These are phyloP conservation scores for Horisme vitalbata DNA, from an alignment of 2,888 invertebrate species.

Conservation along the genomic window DNA sequence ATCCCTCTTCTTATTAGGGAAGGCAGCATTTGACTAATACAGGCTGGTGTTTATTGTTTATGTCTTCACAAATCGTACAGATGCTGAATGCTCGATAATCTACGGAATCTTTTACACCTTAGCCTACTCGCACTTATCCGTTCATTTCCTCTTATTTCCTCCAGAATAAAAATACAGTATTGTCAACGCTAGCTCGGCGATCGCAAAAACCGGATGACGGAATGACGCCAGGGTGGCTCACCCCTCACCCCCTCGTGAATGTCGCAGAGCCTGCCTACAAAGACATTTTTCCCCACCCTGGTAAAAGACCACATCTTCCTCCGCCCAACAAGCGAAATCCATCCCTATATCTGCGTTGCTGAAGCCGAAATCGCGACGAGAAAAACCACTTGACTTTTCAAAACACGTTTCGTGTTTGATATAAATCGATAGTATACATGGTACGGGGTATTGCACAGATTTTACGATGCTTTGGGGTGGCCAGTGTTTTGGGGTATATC, in stretches of 20 bases:
- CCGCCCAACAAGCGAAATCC: constrained; percentile 49
- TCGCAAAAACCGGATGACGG: constrained; percentile 76
- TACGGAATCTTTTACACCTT: neutral
- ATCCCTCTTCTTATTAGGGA: no score
- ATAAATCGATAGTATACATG: constrained; percentile 74
- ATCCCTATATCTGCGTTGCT: constrained; percentile 37
- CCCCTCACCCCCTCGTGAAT: constrained; percentile 65
- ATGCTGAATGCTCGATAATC: no score
- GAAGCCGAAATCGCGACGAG: constrained; percentile 35
- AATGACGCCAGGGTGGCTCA: constrained; percentile 76
- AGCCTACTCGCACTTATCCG: neutral
- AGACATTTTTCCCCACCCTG: constrained; percentile 75
- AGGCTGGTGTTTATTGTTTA: no score
- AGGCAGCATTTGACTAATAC: no score
- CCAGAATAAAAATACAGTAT: constrained; percentile 79
- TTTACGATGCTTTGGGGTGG: constrained; percentile 69
- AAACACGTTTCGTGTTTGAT: constrained; percentile 66
- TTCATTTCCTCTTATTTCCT: constrained; percentile 70
- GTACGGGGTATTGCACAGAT: constrained; percentile 75
- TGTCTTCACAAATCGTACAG: no score
- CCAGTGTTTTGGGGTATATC: constrained; percentile 67
- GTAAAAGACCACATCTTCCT: constrained; percentile 54
- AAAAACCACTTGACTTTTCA: constrained; percentile 56
- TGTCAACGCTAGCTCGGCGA: constrained; percentile 75
- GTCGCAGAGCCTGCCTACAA: constrained; percentile 75